Percentiles rank a stretch among this genome's conserved stretches.
phyloP scores from a whole-genome alignment of 2,797 vertebrate species.

The Cacajao melanocephalus region DNA sequence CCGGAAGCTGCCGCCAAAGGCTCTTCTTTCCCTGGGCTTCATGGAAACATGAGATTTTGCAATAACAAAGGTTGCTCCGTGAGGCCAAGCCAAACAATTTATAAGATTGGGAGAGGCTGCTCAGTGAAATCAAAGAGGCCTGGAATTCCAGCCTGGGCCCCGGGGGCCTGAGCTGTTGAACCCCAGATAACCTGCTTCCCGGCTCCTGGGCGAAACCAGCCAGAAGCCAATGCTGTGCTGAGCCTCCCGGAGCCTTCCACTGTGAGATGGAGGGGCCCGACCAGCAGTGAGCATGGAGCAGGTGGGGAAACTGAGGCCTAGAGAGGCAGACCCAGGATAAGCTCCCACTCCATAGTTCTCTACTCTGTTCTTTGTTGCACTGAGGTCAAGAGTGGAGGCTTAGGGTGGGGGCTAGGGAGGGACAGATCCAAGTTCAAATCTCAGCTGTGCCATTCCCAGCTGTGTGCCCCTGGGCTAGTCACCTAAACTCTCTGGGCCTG shows the following conservation, averaged over 20 bases:
- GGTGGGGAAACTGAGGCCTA: background rate
- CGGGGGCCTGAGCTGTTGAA: background rate
- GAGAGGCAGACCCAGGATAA: background rate
- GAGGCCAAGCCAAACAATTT: background rate
- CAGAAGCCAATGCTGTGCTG: rapidly evolving
- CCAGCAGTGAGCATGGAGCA: background rate
- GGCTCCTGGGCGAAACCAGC: rapidly evolving
- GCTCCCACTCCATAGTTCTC: background rate
- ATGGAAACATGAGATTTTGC: background rate
- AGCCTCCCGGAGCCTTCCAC: background rate
- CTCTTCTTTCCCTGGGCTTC: background rate
- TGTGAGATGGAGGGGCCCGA: background rate
- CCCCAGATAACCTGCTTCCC: background rate
- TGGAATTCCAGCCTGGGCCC: background rate
- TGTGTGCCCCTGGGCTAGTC: background rate
- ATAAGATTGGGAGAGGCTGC: background rate
- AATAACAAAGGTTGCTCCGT: background rate
- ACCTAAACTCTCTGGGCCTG: background rate
- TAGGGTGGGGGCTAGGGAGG: background rate
- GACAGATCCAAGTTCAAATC: background rate
- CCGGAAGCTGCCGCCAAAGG: background rate
- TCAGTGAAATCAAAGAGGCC: background rate
- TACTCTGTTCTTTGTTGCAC: background rate
- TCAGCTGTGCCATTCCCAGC: background rate
- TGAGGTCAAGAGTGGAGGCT: background rate